Evolutionary conservation across 2,888 invertebrate species (phyloP).

Genomic region (Drosophila neonasuta): DNA sequence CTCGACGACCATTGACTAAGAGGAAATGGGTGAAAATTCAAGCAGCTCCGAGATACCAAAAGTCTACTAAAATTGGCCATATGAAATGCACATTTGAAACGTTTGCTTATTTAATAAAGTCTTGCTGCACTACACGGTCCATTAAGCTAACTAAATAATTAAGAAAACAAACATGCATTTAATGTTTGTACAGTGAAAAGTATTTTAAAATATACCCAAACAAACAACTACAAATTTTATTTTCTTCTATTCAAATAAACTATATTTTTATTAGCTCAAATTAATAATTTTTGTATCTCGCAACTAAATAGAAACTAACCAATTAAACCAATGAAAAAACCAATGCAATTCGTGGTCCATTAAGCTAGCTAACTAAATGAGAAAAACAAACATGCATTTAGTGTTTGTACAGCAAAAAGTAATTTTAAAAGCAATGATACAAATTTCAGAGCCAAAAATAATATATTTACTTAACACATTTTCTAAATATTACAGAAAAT

Average conservation of each 20-base stretch:
- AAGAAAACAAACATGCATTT: not conserved
- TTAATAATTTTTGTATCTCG: too few relatives aligned
- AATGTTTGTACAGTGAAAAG: not conserved
- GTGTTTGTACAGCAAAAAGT: not conserved
- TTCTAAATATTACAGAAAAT: too few relatives aligned
- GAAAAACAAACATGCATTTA: not conserved
- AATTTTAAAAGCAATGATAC: not conserved
- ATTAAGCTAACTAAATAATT: not conserved
- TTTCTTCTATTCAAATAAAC: too few relatives aligned
- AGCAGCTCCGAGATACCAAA: not conserved
- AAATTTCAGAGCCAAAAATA: too few relatives aligned
- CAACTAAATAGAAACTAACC: too few relatives aligned
- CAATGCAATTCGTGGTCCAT: not conserved
- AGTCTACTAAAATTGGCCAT: not conserved
- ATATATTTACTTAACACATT: too few relatives aligned
- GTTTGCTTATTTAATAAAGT: not conserved
- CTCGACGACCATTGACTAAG: slow-evolving; percentile 37
- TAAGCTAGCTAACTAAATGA: too few relatives aligned
- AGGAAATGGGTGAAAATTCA: not conserved
- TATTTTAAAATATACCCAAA: not conserved
- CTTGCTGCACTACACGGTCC: not conserved
- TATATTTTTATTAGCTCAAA: too few relatives aligned
- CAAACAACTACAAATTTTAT: too few relatives aligned
- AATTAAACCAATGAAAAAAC: too few relatives aligned
- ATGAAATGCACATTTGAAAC: not conserved